These are phyloP conservation scores for Bellardia bayeri DNA, from an alignment of 2,888 invertebrate species.

Conservation along the genomic window DNA sequence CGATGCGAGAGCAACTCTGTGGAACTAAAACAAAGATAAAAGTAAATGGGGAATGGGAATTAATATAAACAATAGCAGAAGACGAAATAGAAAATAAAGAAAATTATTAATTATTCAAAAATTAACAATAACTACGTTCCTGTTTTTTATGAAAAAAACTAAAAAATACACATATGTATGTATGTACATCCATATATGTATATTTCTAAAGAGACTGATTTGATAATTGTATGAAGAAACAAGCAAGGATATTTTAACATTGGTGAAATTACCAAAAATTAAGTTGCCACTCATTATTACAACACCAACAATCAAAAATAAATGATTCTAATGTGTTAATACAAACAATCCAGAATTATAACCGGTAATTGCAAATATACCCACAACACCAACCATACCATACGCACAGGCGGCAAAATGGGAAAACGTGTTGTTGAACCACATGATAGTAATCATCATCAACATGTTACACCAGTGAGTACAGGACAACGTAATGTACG, in stretches of 20 bases:
- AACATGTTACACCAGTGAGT: constrained; percentile 72
- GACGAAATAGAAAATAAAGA: constrained; percentile 3
- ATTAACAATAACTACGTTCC: constrained; percentile 59
- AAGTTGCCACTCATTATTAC: background rate
- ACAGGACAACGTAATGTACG: constrained; percentile 77
- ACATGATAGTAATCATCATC: constrained; percentile 65
- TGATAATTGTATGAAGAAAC: constrained; percentile 16
- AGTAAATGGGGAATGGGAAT: background rate
- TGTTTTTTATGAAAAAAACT: constrained; percentile 55
- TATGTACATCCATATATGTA: constrained; percentile 6
- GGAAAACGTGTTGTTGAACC: constrained; percentile 79
- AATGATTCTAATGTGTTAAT: constrained; percentile 17
- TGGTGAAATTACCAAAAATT: background rate
- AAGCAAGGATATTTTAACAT: constrained; percentile 10
- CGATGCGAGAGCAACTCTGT: constrained; percentile 13
- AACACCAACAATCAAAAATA: background rate
- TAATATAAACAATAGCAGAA: background rate
- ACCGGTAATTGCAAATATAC: background rate
- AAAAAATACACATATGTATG: constrained; percentile 28
- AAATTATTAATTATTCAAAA: constrained; percentile 40
- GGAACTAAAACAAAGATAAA: constrained; percentile 34
- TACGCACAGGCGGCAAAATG: constrained; percentile 74
- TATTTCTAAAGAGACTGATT: constrained; percentile 67
- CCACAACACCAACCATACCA: background rate
- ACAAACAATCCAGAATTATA: background rate